Evolutionary conservation across 2,113 vertebrate genomes (phyloP).

Genomic region (Aptenodytes forsteri): DNA sequence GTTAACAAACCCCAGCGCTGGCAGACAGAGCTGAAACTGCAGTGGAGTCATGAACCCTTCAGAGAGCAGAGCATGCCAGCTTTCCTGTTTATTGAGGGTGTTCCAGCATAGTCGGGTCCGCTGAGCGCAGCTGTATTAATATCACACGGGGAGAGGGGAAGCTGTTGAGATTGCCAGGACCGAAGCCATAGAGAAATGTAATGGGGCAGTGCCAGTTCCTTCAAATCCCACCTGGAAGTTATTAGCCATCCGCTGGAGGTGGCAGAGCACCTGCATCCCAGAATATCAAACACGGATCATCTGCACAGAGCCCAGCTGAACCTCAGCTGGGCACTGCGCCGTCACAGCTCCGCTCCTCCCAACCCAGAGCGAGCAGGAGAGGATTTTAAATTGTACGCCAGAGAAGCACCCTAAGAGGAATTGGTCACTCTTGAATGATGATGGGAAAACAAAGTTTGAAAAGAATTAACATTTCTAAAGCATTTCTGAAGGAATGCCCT

Average conservation of each 20-base stretch:
- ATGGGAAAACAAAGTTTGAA: background rate
- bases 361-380: background rate
- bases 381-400: rapidly evolving
- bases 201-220: constrained; percentile 9
- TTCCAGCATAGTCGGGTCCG: background rate
- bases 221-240: background rate
- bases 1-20: background rate
- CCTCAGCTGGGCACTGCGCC: rapidly evolving
- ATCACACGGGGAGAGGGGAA: background rate
- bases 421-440: background rate
- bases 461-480: constrained; percentile 4
- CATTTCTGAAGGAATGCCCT: constrained; percentile 37
- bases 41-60: background rate
- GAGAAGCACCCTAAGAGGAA: background rate
- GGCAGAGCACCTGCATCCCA: background rate
- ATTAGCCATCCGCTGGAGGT: background rate
- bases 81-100: background rate
- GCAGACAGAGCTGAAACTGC: background rate
- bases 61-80: constrained; percentile 16
- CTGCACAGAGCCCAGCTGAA: background rate
- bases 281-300: rapidly evolving
- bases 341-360: background rate
- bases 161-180: background rate
- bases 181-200: background rate
- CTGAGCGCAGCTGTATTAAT: background rate